Percentiles rank a stretch among this genome's conserved stretches.
Conservation (phyloP, 2,888 invertebrate genomes). For the Cylindroiulus punctatus region DNA sequence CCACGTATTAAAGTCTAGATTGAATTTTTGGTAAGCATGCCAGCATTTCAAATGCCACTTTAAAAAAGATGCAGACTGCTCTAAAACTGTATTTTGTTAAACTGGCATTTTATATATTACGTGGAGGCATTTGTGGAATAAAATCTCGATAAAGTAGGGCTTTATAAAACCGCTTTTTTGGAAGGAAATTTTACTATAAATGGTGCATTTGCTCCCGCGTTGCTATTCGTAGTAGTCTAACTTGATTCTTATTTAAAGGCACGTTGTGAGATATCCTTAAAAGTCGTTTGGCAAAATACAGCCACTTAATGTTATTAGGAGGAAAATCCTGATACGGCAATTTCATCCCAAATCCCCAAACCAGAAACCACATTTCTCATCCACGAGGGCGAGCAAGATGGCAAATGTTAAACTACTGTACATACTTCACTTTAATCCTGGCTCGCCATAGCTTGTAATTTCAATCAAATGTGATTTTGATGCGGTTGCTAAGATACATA, state of each 20-base stretch:
- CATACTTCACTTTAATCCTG: conserved; percentile 36
- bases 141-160: background rate
- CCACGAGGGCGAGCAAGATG: conserved; percentile 19
- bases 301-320: conserved; percentile 1
- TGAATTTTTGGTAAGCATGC: background rate
- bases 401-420: conserved; percentile 34
- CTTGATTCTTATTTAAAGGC: conserved; percentile 34
- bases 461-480: conserved; percentile 23
- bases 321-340: conserved; percentile 22
- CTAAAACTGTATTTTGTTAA: background rate
- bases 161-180: background rate
- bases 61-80: background rate
- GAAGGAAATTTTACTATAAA: background rate
- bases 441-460: conserved; percentile 15
- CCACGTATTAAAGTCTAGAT: background rate
- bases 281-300: conserved; percentile 23
- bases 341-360: conserved; percentile 34
- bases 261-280: conserved; percentile 15
- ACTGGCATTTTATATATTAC: background rate
- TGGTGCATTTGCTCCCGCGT: background rate
- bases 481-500: background rate
- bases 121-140: background rate
- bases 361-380: conserved; percentile 29
- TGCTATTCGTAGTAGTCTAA: background rate
- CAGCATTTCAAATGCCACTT: background rate